Conservation (phyloP, 1,140 invertebrate species). For the Apis florea region DNA sequence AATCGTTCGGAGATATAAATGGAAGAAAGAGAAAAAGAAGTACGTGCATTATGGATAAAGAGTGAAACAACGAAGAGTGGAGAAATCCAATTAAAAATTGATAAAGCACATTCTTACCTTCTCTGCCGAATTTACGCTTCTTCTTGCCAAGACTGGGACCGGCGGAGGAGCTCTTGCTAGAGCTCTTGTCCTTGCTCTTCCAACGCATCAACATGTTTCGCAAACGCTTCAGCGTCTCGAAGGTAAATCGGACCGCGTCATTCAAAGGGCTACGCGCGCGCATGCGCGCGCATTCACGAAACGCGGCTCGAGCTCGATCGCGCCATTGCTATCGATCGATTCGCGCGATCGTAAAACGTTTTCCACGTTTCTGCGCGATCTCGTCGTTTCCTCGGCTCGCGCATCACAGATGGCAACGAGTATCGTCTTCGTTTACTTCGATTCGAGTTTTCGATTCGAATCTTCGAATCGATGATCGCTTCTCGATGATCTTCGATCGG, state of each 20-base stretch:
- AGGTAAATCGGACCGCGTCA: conserved; percentile 25
- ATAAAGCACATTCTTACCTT: conserved; percentile 72
- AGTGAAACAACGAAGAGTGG: neutral
- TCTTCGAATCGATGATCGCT: too few species aligned
- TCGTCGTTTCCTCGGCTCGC: conserved; percentile 32
- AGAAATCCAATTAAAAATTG: neutral
- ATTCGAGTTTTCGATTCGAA: neutral
- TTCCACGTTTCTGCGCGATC: conserved; percentile 23
- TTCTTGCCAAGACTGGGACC: conserved; percentile 78
- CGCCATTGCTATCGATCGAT: neutral
- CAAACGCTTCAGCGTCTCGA: conserved; percentile 48
- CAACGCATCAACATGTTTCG: conserved; percentile 81
- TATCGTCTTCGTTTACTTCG: neutral
- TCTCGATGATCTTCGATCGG: neutral
- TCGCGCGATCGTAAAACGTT: conserved; percentile 8
- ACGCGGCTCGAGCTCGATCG: neutral
- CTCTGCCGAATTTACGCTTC: conserved; percentile 81
- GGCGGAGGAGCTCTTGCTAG: conserved; percentile 77
- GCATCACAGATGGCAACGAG: conserved; percentile 35
- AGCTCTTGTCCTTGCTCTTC: conserved; percentile 83
- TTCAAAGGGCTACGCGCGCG: conserved; percentile 13
- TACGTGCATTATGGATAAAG: neutral
- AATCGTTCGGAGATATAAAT: neutral
- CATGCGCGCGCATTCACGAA: conserved; percentile 30
- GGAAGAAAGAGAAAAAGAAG: neutral